Evolutionary conservation across 2,113 vertebrate genomes (phyloP).

Genomic region (Scortum barcoo): DNA sequence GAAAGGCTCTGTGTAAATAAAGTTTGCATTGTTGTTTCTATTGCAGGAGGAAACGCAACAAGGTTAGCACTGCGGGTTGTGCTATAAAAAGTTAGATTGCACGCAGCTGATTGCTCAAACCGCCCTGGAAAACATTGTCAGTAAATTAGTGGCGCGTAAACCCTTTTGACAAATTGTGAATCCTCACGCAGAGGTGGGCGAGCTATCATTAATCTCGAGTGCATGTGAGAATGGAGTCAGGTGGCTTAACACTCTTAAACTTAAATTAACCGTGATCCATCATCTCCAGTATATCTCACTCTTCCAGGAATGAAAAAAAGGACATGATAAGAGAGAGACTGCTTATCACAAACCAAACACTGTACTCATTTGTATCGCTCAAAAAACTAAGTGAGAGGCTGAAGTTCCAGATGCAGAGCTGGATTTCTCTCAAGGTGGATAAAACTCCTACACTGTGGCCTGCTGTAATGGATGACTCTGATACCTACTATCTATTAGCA

Average conservation of each 20-base stretch:
- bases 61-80: neutral
- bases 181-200: constrained; percentile 62
- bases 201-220: constrained; percentile 68
- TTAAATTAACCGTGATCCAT: constrained; percentile 73
- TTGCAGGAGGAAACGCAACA: constrained; percentile 4
- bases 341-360: constrained; percentile 82
- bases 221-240: constrained; percentile 57
- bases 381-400: constrained; percentile 31
- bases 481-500: constrained; percentile 41
- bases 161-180: constrained; percentile 69
- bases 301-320: constrained; percentile 68
- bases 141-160: constrained; percentile 60
- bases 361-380: constrained; percentile 64
- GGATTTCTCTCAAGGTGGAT: constrained; percentile 39
- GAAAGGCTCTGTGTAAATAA: constrained; percentile 4
- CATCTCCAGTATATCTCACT: constrained; percentile 60
- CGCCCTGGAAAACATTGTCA: constrained; percentile 63
- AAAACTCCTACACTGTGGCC: constrained; percentile 10
- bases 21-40: constrained; percentile 13
- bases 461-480: constrained; percentile 25
- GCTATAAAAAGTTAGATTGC: constrained; percentile 1
- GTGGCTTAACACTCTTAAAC: constrained; percentile 59
- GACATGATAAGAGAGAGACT: constrained; percentile 69
- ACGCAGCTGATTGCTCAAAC: constrained; percentile 48
- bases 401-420: constrained; percentile 31